phyloP scores from a whole-genome alignment of 2,113 vertebrate genomes.

The Todiramphus chloris region DNA sequence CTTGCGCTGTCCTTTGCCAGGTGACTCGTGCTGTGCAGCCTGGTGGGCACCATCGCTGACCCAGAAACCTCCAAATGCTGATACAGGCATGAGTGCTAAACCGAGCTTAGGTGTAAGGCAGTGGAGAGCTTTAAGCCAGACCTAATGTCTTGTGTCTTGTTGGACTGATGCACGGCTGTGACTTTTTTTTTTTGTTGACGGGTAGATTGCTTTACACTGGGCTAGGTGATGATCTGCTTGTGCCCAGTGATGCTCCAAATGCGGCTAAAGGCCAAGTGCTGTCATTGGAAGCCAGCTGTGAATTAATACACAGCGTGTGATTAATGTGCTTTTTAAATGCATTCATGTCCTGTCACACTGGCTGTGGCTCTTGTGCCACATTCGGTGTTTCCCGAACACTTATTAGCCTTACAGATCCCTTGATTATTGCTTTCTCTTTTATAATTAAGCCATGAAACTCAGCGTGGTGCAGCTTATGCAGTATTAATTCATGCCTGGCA shows the following conservation, averaged over 20 bases:
- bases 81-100: neutral
- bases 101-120: fast-evolving
- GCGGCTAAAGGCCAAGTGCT: neutral
- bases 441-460: conserved; percentile 62
- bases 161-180: neutral
- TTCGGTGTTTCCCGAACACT: conserved; percentile 36
- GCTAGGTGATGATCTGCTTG: neutral
- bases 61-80: neutral
- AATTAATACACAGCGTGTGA: neutral
- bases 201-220: neutral
- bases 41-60: fast-evolving
- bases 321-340: conserved; percentile 6
- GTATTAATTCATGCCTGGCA: neutral
- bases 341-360: conserved; percentile 20
- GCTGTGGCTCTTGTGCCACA: conserved; percentile 22
- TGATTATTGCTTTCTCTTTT: conserved; percentile 58
- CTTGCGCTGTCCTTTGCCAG: neutral
- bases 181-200: fast-evolving
- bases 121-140: neutral
- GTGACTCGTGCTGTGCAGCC: neutral
- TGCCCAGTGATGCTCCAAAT: neutral
- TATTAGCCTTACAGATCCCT: conserved; percentile 61
- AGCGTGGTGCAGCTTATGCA: conserved; percentile 13
- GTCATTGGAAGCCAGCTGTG: neutral
- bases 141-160: fast-evolving